phyloP scores from a whole-genome alignment of 2,113 vertebrate genomes.

The Egretta garzetta region DNA sequence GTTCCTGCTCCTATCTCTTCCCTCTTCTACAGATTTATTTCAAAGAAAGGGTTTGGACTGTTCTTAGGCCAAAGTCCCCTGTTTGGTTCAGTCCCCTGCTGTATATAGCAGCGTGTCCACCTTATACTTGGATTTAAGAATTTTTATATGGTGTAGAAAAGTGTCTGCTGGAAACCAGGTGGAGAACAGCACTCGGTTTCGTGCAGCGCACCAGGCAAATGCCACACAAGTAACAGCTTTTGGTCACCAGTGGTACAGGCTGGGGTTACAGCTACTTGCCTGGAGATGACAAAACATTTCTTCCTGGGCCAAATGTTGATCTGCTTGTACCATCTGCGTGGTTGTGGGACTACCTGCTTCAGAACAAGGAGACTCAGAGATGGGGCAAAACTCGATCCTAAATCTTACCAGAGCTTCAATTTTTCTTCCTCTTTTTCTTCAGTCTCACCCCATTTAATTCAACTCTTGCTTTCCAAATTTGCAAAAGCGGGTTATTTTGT shows the following conservation, averaged over 20 bases:
- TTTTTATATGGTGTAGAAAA: background rate
- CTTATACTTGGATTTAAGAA: background rate
- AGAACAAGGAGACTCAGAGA: background rate
- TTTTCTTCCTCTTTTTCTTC: background rate
- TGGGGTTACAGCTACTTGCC: background rate
- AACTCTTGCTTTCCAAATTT: slow-evolving; percentile 6
- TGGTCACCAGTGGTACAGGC: background rate
- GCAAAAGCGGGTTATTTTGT: background rate
- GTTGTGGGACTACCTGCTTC: background rate
- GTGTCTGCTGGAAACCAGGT: background rate
- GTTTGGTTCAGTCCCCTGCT: background rate
- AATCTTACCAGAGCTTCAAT: background rate
- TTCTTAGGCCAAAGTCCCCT: background rate
- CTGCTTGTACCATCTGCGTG: background rate
- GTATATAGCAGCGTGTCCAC: background rate
- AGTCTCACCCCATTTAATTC: slow-evolving; percentile 19
- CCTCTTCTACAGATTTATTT: background rate
- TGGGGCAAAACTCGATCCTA: background rate
- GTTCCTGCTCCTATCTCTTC: background rate
- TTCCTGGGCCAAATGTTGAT: background rate
- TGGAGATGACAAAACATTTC: background rate
- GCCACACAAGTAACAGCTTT: background rate
- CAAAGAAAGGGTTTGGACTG: background rate
- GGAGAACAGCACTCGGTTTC: background rate
- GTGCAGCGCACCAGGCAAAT: background rate